Evolutionary conservation across 2,797 vertebrate species (phyloP), one percentile per base, ranked within the genome.

Genomic region (Esox lucius): DNA sequence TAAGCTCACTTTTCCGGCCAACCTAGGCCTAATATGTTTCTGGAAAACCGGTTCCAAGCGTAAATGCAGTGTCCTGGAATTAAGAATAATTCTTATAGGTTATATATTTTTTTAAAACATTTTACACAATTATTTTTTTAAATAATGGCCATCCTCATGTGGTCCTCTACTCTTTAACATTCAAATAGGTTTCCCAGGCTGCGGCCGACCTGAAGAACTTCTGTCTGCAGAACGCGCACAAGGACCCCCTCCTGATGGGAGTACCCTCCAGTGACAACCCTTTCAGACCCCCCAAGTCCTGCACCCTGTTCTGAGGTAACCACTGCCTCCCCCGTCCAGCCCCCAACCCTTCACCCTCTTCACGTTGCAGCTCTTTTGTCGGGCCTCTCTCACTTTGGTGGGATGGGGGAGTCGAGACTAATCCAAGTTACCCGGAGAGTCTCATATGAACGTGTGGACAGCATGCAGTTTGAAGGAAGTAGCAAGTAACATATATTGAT

Each of bases 231-330:
- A 94, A 94, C 53, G 93, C 92, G 31, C 79, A 88, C 77, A 94
- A 92, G 83, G 94, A 95, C 86, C 94, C 93, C n/a, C 93, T 94
- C 42, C 88, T 94, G 85, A 87, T 93, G 62, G 93, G 93, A 7
- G 90, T 94, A n/a, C 93, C 93, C 7, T 93, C 93, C 77, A 92
- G 92, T 22, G 93, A 94, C 80, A 95, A 94, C 87, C 94, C 94
- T 49, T 94, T 94, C 85, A 89, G 94, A 73, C 93, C 93, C 51
- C 93, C 93, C 2, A 94, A 94, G 66, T 94, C 93, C 78, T 94
- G 94, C 83, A 89, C 90, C n/a, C 85, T 94, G 51, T 93, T 94
- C 83, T 95, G 83, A 94, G 91, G 92, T 91, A 81, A 39, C 9
- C 53, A n/a, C n/a, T 0, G n/a, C 15, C 61, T 22, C 24, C 22